Evolutionary conservation across 2,888 invertebrate genomes (phyloP).

Genomic region (Apodemia duryi): DNA sequence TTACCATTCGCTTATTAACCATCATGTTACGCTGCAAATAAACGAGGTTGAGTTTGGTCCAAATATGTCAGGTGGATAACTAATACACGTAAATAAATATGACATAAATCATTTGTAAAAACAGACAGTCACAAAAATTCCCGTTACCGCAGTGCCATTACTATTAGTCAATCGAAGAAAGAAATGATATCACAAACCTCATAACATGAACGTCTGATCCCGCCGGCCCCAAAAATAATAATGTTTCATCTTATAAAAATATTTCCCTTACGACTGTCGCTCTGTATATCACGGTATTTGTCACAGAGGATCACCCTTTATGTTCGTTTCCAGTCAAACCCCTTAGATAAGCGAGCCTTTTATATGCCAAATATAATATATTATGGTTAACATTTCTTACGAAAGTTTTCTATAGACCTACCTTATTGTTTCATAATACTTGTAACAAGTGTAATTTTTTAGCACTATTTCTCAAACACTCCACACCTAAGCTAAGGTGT

Average conservation of each 20-base stretch:
- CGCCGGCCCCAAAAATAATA: conserved; percentile 76
- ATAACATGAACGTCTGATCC: conserved; percentile 68
- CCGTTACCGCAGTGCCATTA: conserved; percentile 13
- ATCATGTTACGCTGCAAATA: too few species aligned
- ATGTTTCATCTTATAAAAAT: conserved; percentile 80
- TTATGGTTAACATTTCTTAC: conserved; percentile 74
- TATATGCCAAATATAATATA: conserved; percentile 80
- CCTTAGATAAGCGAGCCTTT: conserved; percentile 80
- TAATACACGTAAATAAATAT: neutral
- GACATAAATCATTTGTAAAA: neutral
- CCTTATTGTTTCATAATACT: conserved; percentile 5
- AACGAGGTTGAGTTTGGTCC: too few species aligned
- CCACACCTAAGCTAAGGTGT: too few species aligned
- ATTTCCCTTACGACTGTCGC: conserved; percentile 77
- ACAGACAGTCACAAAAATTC: neutral
- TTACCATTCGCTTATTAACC: too few species aligned
- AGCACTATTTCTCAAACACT: neutral
- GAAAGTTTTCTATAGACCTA: conserved; percentile 53
- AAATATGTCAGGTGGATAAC: too few species aligned
- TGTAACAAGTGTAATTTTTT: neutral
- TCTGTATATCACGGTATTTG: conserved; percentile 79
- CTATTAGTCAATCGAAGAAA: conserved; percentile 29
- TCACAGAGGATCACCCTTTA: conserved; percentile 80
- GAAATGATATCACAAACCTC: conserved; percentile 61
- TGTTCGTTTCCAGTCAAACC: conserved; percentile 80